Conservation (phyloP, 2,113 vertebrate species). For the Nanger granti region DNA sequence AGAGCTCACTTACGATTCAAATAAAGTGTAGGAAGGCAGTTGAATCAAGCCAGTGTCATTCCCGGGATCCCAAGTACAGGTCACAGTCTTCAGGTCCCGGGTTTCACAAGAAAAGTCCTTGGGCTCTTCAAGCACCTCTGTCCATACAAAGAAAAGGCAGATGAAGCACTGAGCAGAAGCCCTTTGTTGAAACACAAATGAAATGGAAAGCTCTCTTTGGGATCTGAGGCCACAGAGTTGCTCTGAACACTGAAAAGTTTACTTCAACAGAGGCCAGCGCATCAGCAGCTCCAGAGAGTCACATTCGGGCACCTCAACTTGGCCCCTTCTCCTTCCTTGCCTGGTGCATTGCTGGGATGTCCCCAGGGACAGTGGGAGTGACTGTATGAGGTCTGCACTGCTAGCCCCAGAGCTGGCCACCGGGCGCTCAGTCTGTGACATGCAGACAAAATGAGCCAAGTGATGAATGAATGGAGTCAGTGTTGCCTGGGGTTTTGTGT, state of each 20-base stretch:
- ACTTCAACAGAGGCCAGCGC: too few species aligned
- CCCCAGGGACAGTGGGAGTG: fast-evolving
- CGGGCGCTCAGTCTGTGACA: neutral
- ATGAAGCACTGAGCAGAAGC: neutral
- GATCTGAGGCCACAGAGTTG: neutral
- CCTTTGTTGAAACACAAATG: neutral
- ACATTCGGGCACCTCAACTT: neutral
- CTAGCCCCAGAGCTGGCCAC: too few species aligned
- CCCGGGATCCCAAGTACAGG: constrained; percentile 76
- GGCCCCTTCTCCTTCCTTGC: neutral
- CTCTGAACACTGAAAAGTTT: neutral
- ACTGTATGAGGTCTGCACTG: neutral
- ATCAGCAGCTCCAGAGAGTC: neutral
- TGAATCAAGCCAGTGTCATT: constrained; percentile 21
- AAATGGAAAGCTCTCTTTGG: neutral
- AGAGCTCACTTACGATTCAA: constrained; percentile 69
- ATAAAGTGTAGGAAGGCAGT: constrained; percentile 48
- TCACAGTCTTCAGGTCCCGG: constrained; percentile 70
- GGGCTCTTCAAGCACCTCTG: constrained; percentile 75
- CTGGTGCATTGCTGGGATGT: neutral
- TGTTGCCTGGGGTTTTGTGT: neutral
- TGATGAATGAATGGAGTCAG: neutral
- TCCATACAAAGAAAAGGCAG: constrained; percentile 23
- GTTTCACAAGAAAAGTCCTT: constrained; percentile 79
- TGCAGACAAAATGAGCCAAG: neutral